Evolutionary conservation across 2,797 vertebrate genomes (phyloP), one percentile per base, ranked within the genome.

Genomic region (Danio albolineatus): DNA sequence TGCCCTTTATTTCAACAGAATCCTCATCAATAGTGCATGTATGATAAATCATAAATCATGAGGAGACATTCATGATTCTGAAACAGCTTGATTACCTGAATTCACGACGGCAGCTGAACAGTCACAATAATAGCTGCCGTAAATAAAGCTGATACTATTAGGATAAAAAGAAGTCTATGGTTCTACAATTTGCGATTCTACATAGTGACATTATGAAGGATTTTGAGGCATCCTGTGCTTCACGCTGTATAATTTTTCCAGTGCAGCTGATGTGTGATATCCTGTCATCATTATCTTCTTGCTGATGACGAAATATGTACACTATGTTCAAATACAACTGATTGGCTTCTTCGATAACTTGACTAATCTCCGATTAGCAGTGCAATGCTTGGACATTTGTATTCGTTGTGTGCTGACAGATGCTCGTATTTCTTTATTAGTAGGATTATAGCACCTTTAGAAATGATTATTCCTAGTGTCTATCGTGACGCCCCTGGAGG

Each of bases 1-100:
- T 69, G 72, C 57, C 54, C 64, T 38, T 82, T 74, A 84, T 84
- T 73, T 54, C 21, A 48, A 51, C 64, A 62, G 43, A 49, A 12
- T 49, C 39, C 75, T 76, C 65, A 65, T 83, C 60, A 66, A 64
- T 65, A 79, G 44, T 16, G 17, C 41, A 49, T 39, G 28, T 28
- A 66, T 4, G 41, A 60, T 10, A 7, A 39, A 57, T 69, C 16
- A 78, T 49, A 7, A 39, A 57, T 59, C 10, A 78, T 49, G 6
- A 19, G 43, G 41, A 39, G 51, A 28, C 14, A 60, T 49, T 48
- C 14, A 6, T 78, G 53, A 19, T 49, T 69, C 54, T 67, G 19
- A 51, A 76, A 21, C 39, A 54, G 38, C 39, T 56, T 64, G 19
- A 65, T 76, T 65, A 54, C 61, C 19, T 56, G 6, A 14, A 28